phyloP scores from a whole-genome alignment of 2,888 invertebrate species.

The Conistra vaccinii region DNA sequence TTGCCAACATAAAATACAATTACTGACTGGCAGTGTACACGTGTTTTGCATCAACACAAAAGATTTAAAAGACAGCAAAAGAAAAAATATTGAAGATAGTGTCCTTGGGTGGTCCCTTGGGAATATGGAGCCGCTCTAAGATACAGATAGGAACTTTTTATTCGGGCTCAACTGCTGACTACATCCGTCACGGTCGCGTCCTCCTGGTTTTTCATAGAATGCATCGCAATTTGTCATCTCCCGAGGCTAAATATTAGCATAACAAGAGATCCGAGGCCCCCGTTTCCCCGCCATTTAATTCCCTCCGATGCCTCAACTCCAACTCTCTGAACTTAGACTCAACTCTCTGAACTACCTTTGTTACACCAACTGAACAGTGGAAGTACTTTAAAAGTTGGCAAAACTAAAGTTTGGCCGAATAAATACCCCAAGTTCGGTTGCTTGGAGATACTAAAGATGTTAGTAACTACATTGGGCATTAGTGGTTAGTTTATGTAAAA shows the following conservation, averaged over 20 bases:
- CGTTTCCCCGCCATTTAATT: conserved; percentile 76
- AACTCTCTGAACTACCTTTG: conserved; percentile 76
- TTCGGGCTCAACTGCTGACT: conserved; percentile 38
- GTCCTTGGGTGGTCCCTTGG: conserved; percentile 29
- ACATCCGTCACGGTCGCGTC: conserved; percentile 56
- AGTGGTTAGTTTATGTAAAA: conserved; percentile 70
- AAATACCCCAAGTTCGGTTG: conserved; percentile 74
- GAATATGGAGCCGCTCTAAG: conserved; percentile 40
- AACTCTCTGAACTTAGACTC: too few species aligned
- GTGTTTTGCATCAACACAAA: conserved; percentile 62
- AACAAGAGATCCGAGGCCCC: conserved; percentile 74
- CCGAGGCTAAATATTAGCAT: conserved; percentile 76
- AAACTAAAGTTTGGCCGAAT: conserved; percentile 74
- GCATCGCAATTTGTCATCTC: conserved; percentile 78
- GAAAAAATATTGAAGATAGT: conserved; percentile 22
- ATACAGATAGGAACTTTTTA: conserved; percentile 63
- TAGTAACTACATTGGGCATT: conserved; percentile 72
- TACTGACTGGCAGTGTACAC: conserved; percentile 48
- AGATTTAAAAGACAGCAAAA: conserved; percentile 39
- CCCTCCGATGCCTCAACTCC: conserved; percentile 68
- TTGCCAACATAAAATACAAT: conserved; percentile 56
- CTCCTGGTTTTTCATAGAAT: conserved; percentile 65
- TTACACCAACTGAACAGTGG: conserved; percentile 74
- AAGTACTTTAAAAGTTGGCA: conserved; percentile 77
- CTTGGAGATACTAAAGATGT: conserved; percentile 69